Base-by-base conservation (phyloP, 2,888 invertebrate species). In the Mamestra brassicae region DNA sequence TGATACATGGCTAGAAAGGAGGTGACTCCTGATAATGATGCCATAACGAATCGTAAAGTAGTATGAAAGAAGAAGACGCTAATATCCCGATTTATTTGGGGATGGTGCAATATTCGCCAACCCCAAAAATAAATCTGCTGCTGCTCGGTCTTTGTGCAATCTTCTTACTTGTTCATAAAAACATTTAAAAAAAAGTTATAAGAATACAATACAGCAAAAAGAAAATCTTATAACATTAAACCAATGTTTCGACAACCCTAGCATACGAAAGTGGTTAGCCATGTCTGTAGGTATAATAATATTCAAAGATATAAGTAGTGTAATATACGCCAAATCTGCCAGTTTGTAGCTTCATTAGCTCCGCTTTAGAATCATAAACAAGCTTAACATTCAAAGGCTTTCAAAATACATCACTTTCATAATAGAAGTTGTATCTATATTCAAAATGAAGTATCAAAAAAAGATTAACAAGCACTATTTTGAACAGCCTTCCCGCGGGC, bases 401-500 rank as follows among this genome's bases (percentile, higher is more conserved):
- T 15, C 26, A 26, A 57, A 71, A 63, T 34, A 34, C 1, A 13
- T 50, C 15, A 34, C 26, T 63, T 47, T 34, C 47, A 34, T 47
- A 15, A 34, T 17, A 13, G 13, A 57, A 45, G 45, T 17, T 67
- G 17, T 67, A 17, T 52, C 52, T 17, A 17, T 26, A 34, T 67
- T 45, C 10, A 45, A 57, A 57, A 42, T 50, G 42, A 42, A 34
- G 34, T 58, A 34, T 76, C n/a, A 74, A 57, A 65, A 60, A 50
- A 76, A 76, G 34, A 71, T 61, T 34, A 55, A 54, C 13, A 38
- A 54, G 13, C 38, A 65, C 17, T 52, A 52, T 61, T 77, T 61
- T 72, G 47, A 57, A 61, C 26, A 55, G 10, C 54, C 26, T 38
- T 15, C 54, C 54, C 60, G 79, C 54, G n/a, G 64, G 50, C 36